Evolutionary conservation across 2,113 vertebrate genomes (phyloP).

Genomic region (Paradisaea rubra): DNA sequence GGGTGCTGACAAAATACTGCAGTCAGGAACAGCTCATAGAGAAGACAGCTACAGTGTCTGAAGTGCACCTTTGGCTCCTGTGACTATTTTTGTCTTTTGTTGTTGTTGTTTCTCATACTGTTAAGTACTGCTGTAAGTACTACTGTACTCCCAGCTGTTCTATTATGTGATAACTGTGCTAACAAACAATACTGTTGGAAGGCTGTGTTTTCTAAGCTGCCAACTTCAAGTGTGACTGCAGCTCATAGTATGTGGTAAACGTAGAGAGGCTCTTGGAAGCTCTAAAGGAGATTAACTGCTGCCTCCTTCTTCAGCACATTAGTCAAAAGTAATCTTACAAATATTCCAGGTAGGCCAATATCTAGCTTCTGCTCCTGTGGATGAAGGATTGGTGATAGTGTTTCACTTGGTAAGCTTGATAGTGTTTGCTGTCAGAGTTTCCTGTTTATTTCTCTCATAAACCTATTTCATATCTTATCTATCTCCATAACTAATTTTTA

Average conservation of each 20-base stretch:
- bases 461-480: background rate
- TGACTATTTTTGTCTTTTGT: background rate
- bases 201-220: background rate
- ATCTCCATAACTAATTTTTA: background rate
- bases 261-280: background rate
- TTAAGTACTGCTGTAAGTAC: background rate
- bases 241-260: background rate
- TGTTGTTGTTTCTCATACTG: background rate
- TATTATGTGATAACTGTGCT: background rate
- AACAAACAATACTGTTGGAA: background rate
- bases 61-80: background rate
- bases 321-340: slow-evolving; percentile 27
- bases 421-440: background rate
- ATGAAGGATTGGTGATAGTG: background rate
- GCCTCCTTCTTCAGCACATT: background rate
- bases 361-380: background rate
- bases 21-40: background rate
- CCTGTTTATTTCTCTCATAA: background rate
- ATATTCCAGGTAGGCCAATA: background rate
- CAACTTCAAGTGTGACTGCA: background rate
- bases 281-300: background rate
- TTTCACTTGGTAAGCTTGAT: background rate
- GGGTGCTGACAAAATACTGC: background rate
- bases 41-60: background rate
- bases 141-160: background rate